Base-by-base conservation (phyloP, 2,113 vertebrate genomes). In the Xiphophorus maculatus region DNA sequence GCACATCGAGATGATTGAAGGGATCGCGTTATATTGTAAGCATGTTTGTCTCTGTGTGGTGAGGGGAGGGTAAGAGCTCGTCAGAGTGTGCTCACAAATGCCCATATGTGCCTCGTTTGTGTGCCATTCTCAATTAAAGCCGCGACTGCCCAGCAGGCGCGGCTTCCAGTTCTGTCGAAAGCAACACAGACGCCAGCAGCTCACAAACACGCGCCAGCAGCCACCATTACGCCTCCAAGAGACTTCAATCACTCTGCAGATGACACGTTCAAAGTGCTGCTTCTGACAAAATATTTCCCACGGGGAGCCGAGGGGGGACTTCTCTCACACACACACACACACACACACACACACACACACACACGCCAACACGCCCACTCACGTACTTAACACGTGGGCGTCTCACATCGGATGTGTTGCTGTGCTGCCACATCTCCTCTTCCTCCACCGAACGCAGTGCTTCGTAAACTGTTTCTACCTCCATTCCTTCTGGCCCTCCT, bases 211-310 rank as follows among this genome's bases (percentile, higher is more conserved):
- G 17, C 76, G 75, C 84, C 86, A 84, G 76, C 83, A 78, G 66
- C 85, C 71, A 69, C 83, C 85, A 76, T 93, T 93, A 95, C 92
- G 87, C 81, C 79, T 83, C 93, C 82, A 84, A 85, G 93, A 89
- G 88, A 93, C 95, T 94, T 95, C 93, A 93, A 93, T 96, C 93
- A 90, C 73, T 42, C 77, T 2, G 73, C 62, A 33, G 85, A 71
- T 63, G 81, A 68, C 74, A 80, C 14, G 4, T n/a, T 63, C 35
- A 81, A 69, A 67, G 48, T 0, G 61, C 70, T 65, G 80, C 75
- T 71, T 44, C 72, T 71, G 54, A 84, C 68, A 64, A 44, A 85
- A 71, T 69, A 73, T 76, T 83, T 80, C 79, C 74, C 77, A 65
- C 9, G 44, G 58, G 51, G 37, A 35, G 7, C 1, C 7, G 33